Conservation (phyloP, 2,797 vertebrate species). For the Australoheros facetus region DNA sequence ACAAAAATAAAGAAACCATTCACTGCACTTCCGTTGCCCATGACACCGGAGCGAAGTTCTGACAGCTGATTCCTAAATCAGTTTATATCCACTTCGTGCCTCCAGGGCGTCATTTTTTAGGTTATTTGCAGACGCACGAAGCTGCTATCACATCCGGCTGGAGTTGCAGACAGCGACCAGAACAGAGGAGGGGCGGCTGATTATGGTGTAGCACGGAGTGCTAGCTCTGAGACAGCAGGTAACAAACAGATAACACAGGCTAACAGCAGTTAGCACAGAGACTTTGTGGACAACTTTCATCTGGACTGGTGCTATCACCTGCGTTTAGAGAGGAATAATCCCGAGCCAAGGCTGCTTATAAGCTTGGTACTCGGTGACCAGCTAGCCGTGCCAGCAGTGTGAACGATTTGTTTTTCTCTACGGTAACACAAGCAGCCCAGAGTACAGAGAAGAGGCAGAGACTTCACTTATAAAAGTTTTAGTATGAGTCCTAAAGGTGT, state of each 20-base stretch:
- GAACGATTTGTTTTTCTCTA: conserved; percentile 12
- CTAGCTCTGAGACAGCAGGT: conserved; percentile 74
- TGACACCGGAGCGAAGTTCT: conserved; percentile 75
- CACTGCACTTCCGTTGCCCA: conserved; percentile 68
- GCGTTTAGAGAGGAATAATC: too few species aligned
- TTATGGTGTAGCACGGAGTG: conserved; percentile 74
- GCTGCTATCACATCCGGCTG: background rate
- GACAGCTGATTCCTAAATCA: conserved; percentile 66
- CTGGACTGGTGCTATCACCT: background rate
- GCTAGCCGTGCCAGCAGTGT: conserved; percentile 34
- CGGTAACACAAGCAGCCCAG: background rate
- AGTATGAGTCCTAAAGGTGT: too few species aligned
- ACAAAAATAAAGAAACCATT: conserved; percentile 48
- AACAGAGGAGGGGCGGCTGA: conserved; percentile 43
- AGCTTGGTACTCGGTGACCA: background rate
- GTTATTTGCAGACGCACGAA: conserved; percentile 5
- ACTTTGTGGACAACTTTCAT: conserved; percentile 12
- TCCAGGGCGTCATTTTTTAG: background rate
- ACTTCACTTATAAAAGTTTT: background rate
- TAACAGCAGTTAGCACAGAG: conserved; percentile 16
- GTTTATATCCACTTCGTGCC: conserved; percentile 4
- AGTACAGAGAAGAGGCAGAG: background rate
- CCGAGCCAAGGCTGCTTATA: background rate
- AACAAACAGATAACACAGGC: conserved; percentile 26
- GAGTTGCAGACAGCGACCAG: conserved; percentile 21